Evolutionary conservation across 2,113 vertebrate genomes (phyloP).

Genomic region (Anhinga anhinga): DNA sequence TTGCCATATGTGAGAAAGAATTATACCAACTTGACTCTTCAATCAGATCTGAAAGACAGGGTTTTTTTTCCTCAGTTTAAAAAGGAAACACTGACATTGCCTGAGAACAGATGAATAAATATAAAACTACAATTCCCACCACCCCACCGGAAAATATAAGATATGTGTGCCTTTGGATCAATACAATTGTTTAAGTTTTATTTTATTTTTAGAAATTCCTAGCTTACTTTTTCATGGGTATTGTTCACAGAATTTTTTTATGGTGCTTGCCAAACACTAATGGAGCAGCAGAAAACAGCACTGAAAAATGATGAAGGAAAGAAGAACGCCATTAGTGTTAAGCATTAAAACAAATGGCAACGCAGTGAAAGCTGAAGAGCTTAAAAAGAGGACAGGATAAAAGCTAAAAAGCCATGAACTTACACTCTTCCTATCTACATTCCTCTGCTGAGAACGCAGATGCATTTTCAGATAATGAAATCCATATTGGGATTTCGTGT

Average conservation of each 20-base stretch:
- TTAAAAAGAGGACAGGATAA: not conserved
- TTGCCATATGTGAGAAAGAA: not conserved
- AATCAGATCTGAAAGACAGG: not conserved
- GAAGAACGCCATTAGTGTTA: not conserved
- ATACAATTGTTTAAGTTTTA: not conserved
- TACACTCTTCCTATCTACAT: rapidly evolving
- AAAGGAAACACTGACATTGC: not conserved
- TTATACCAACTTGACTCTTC: not conserved
- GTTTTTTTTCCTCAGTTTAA: not conserved
- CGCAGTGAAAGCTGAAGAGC: not conserved
- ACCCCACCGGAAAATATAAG: rapidly evolving
- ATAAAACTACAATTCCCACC: not conserved
- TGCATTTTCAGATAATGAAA: not conserved
- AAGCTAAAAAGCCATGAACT: not conserved
- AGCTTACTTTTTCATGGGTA: not conserved
- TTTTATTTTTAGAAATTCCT: not conserved
- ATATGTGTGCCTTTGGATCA: not conserved
- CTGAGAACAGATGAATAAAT: not conserved
- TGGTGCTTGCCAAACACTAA: not conserved
- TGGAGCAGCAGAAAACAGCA: not conserved
- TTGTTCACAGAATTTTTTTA: not conserved
- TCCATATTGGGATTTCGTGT: not conserved
- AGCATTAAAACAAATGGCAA: not conserved
- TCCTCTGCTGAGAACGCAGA: not conserved
- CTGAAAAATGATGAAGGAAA: not conserved